phyloP scores from a whole-genome alignment of 2,888 invertebrate species.

The Ichneumon xanthorius region DNA sequence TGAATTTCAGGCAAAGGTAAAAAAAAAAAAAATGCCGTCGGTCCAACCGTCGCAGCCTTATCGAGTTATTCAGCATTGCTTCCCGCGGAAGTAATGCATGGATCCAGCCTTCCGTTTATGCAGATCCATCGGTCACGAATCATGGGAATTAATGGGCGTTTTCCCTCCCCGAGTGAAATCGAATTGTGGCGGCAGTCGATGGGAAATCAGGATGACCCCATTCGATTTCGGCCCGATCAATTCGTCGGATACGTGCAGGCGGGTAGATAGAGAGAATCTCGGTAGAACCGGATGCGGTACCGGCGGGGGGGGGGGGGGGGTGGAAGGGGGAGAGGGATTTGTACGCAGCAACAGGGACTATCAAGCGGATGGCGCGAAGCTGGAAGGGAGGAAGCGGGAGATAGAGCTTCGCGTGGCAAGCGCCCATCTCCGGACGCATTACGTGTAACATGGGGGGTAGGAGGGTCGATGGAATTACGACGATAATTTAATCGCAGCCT shows the following conservation, averaged over 20 bases:
- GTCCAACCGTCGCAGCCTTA: neutral
- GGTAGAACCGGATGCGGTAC: slow-evolving; percentile 2
- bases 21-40: neutral
- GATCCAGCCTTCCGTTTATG: neutral
- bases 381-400: neutral
- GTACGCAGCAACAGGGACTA: slow-evolving; percentile 13
- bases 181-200: slow-evolving; percentile 56
- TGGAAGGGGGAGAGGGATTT: too few species aligned
- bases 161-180: slow-evolving; percentile 38
- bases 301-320: neutral
- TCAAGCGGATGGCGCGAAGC: neutral
- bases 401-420: slow-evolving; percentile 15
- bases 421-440: slow-evolving; percentile 44
- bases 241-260: slow-evolving; percentile 21
- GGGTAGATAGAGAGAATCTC: neutral
- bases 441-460: neutral
- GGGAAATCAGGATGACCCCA: slow-evolving; percentile 60
- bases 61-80: neutral
- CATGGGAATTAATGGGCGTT: slow-evolving; percentile 52
- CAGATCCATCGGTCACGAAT: slow-evolving; percentile 46
- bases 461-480: slow-evolving; percentile 54
- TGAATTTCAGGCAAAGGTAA: too few species aligned
- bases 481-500: slow-evolving; percentile 47
- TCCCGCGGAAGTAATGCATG: too few species aligned
- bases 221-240: slow-evolving; percentile 37